Evolutionary conservation across 64 coral and sea anemone genomes (phyloP).

Genomic region (Pocillopora verrucosa): DNA sequence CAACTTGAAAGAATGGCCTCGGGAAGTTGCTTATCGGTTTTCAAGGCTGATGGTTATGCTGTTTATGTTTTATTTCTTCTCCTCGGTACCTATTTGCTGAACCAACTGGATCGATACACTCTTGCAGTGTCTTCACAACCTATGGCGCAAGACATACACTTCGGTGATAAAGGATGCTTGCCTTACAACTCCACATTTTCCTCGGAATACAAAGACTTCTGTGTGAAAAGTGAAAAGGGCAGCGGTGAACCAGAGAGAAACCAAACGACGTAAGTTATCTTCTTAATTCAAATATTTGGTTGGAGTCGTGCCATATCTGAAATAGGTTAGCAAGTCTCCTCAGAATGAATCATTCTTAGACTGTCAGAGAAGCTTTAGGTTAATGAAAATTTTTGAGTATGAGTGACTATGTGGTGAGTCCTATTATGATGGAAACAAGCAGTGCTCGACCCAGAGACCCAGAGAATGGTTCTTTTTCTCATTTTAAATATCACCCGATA

Average conservation of each 20-base stretch:
- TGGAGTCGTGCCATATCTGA: too few species aligned
- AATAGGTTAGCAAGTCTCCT: too few species aligned
- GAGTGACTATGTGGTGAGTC: too few species aligned
- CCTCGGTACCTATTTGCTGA: constrained; percentile 79
- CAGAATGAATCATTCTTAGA: too few species aligned
- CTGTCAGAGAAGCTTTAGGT: too few species aligned
- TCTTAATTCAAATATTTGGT: not conserved
- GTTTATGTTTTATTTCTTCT: constrained; percentile 81
- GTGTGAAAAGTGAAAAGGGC: constrained; percentile 83
- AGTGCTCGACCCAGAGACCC: too few species aligned
- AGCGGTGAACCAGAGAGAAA: constrained; percentile 74
- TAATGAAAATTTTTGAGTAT: too few species aligned
- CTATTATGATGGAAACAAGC: too few species aligned
- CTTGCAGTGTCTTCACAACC: constrained; percentile 86
- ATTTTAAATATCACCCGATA: too few species aligned
- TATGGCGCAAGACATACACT: constrained; percentile 90
- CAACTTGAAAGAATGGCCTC: not conserved
- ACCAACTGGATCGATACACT: constrained; percentile 86
- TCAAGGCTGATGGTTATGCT: constrained; percentile 77
- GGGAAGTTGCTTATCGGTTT: not conserved
- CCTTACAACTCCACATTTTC: constrained; percentile 79
- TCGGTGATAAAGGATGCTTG: constrained; percentile 90
- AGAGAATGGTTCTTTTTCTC: too few species aligned
- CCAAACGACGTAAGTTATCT: constrained; percentile 64
- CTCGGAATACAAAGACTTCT: constrained; percentile 56